Base-by-base conservation (phyloP, 1,140 invertebrate genomes). In the Gonioctena quinquepunctata region DNA sequence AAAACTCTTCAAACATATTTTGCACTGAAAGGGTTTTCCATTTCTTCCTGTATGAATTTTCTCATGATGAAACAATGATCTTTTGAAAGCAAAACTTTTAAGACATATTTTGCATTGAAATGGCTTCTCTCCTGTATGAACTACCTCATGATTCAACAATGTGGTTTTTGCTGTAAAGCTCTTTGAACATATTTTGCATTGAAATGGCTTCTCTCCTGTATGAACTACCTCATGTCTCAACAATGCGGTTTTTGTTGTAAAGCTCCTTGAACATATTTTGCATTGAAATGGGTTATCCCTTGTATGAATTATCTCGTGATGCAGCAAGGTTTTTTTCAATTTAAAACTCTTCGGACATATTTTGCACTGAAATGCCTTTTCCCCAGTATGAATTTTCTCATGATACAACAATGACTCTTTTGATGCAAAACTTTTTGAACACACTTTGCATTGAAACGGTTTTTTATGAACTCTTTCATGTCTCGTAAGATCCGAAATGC, bases 231-330 rank as follows among this genome's bases (percentile, higher is more conserved):
- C 70, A 87, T 87, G 85, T 79, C 92, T 91, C 28, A 92, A 79
- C 2, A 92, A 85, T 75, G 90, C 90, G 8, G 90, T 90, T 83
- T 91, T 92, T 77, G 92, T 90, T 2, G 90, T n/a, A n/a, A n/a
- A n/a, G n/a, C n/a, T n/a, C n/a, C n/a, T n/a, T n/a, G n/a, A n/a
- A n/a, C n/a, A n/a, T n/a, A n/a, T n/a, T n/a, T n/a, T n/a, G n/a
- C n/a, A n/a, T n/a, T n/a, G n/a, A n/a, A n/a, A n/a, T n/a, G n/a
- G n/a, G n/a, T n/a, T n/a, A n/a, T n/a, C n/a, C n/a, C n/a, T n/a
- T n/a, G n/a, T n/a, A n/a, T n/a, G 86, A 81, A 92, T 92, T 65
- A 85, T 87, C 76, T 94, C 92, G 8, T 89, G 89, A 81, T 94
- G 95, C 59, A 92, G 87, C 11, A 42, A 42, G 11, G 33, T n/a